Evolutionary conservation across 2,888 invertebrate genomes (phyloP).

Genomic region (Caenorhabditis japonica): DNA sequence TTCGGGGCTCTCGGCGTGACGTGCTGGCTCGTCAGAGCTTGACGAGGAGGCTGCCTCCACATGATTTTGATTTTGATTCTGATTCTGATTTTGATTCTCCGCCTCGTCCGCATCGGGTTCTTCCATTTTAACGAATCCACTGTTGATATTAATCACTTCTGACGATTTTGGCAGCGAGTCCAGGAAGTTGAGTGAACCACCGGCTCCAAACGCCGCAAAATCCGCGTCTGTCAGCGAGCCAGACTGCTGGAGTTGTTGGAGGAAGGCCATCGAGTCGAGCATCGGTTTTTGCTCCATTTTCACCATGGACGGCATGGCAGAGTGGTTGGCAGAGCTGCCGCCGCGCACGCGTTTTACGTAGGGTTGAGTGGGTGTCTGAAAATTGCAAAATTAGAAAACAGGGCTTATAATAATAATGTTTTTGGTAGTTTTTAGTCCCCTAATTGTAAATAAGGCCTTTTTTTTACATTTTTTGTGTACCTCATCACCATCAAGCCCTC

Average conservation of each 20-base stretch:
- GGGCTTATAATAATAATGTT: not conserved
- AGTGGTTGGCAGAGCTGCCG: conserved; percentile 21
- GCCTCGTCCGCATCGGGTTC: conserved; percentile 52
- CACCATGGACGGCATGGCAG: conserved; percentile 26
- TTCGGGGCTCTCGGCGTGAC: conserved; percentile 33
- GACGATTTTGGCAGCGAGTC: conserved; percentile 65
- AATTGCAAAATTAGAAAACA: not conserved
- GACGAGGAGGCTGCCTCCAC: conserved; percentile 49
- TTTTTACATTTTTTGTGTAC: too few relatives aligned
- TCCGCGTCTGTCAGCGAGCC: conserved; percentile 18
- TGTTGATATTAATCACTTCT: conserved; percentile 66
- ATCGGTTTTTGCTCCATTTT: conserved; percentile 45
- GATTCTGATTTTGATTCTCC: too few relatives aligned
- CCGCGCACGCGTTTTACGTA: conserved; percentile 71
- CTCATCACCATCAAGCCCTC: conserved; percentile 34
- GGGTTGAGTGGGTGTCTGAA: conserved; percentile 73
- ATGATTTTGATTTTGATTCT: not conserved
- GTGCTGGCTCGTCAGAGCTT: conserved; percentile 33
- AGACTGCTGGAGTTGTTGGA: conserved; percentile 56
- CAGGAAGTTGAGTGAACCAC: conserved; percentile 56
- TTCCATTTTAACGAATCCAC: conserved; percentile 53
- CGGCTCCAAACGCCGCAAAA: conserved; percentile 23
- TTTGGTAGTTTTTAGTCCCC: not conserved
- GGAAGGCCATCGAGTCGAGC: conserved; percentile 48
- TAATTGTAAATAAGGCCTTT: too few relatives aligned